Conservation (phyloP, 2,888 invertebrate species). For the Copidosoma aretas region DNA sequence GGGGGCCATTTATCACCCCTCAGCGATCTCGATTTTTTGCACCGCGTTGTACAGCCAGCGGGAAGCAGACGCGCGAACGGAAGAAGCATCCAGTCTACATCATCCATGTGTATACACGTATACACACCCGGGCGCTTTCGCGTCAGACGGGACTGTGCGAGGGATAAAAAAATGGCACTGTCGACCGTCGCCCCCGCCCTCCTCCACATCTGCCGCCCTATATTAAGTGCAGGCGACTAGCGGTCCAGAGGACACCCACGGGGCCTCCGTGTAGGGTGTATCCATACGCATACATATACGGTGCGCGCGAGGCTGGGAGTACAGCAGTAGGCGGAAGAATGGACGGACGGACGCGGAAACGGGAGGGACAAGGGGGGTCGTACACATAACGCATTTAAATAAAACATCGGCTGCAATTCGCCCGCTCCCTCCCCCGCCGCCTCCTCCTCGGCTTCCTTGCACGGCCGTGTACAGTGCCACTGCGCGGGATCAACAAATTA, state of each 20-base stretch:
- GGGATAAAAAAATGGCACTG: conserved; percentile 60
- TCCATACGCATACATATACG: no score
- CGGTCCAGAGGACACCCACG: conserved; percentile 57
- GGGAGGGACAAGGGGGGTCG: conserved; percentile 18
- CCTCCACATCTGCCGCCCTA: conserved; percentile 39
- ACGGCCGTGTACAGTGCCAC: background rate
- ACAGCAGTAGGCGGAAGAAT: no score
- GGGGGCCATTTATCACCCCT: conserved; percentile 30
- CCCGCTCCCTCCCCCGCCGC: no score
- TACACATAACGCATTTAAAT: conserved; percentile 58
- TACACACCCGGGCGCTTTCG: background rate
- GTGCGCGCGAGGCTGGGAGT: no score
- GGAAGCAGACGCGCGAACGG: conserved; percentile 4
- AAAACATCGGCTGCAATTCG: conserved; percentile 59
- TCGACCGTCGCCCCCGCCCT: conserved; percentile 43
- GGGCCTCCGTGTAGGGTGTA: conserved; percentile 48
- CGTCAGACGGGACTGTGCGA: background rate
- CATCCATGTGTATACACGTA: no score
- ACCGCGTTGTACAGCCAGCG: no score
- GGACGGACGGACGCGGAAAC: no score
- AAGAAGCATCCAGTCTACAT: no score
- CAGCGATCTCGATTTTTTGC: conserved; percentile 27
- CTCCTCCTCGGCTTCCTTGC: no score
- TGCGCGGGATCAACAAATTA: conserved; percentile 32
- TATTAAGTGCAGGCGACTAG: conserved; percentile 58